phyloP scores from a whole-genome alignment of 2,797 vertebrate species.

The Geotrypetes seraphini region DNA sequence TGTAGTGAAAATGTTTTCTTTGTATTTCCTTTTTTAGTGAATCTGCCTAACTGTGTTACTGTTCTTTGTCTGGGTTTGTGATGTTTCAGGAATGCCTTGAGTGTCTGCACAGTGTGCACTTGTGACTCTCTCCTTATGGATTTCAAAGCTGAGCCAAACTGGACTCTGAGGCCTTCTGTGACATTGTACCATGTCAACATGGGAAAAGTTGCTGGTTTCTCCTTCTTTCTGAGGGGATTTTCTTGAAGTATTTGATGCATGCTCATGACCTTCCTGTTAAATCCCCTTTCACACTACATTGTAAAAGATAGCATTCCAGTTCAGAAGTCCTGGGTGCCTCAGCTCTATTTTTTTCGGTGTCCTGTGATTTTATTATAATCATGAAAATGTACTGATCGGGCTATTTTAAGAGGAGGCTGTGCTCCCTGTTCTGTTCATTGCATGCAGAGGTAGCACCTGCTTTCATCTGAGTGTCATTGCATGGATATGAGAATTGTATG shows the following conservation, averaged over 20 bases:
- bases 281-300: too few species aligned
- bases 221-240: constrained; percentile 12
- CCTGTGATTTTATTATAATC: too few species aligned
- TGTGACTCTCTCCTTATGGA: constrained; percentile 37
- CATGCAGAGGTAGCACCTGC: too few species aligned
- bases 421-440: too few species aligned
- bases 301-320: too few species aligned
- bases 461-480: too few species aligned
- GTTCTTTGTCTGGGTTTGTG: constrained; percentile 40
- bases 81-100: constrained; percentile 42
- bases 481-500: too few species aligned
- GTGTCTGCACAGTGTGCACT: constrained; percentile 26
- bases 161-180: constrained; percentile 6
- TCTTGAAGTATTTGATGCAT: constrained; percentile 15
- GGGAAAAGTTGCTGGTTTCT: constrained; percentile 26
- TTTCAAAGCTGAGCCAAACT: constrained; percentile 29
- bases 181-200: constrained; percentile 16
- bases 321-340: too few species aligned
- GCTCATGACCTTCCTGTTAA: constrained; percentile 1
- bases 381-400: too few species aligned
- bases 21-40: too few species aligned
- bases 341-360: too few species aligned
- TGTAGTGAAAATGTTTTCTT: constrained; percentile 30
- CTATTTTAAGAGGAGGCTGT: too few species aligned
- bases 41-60: constrained; percentile 42